Percentiles rank a stretch among this genome's conserved stretches.
Conservation (phyloP, 2,888 invertebrate genomes). For the Drosophila borealis region DNA sequence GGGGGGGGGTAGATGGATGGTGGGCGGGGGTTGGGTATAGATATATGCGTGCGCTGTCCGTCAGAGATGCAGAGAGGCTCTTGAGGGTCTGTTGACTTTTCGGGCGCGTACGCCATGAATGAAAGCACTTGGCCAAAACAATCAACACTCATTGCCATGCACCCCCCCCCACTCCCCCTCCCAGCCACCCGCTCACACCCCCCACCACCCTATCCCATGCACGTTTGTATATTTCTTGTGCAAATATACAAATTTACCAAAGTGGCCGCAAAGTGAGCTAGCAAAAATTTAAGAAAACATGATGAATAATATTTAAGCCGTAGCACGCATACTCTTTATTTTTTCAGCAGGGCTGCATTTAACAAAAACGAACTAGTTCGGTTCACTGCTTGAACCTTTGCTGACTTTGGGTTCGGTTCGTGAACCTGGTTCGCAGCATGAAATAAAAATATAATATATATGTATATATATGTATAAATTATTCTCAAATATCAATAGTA, state of each 20-base stretch:
- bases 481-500: too few relatives aligned
- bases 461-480: too few relatives aligned
- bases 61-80: conserved; percentile 25
- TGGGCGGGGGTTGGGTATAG: too few relatives aligned
- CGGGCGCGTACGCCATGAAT: conserved; percentile 62
- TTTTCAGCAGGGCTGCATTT: too few relatives aligned
- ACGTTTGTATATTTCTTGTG: conserved; percentile 67
- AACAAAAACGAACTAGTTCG: too few relatives aligned
- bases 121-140: conserved; percentile 71
- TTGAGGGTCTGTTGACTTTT: conserved; percentile 70
- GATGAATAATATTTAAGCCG: conserved; percentile 8
- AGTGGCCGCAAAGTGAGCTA: conserved; percentile 49
- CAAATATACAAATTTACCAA: conserved; percentile 72
- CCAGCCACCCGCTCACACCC: too few relatives aligned
- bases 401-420: too few relatives aligned
- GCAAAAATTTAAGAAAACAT: conserved; percentile 19
- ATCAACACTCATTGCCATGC: conserved; percentile 18
- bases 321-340: conserved; percentile 35
- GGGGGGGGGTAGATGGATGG: neutral
- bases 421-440: too few relatives aligned
- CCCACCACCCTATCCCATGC: neutral
- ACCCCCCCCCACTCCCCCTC: conserved; percentile 1
- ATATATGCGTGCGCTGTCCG: conserved; percentile 29
- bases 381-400: too few relatives aligned
- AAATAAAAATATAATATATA: too few relatives aligned